Percentiles rank a stretch among this genome's conserved stretches.
These are phyloP conservation scores for Propithecus coquereli DNA, from an alignment of 2,113 vertebrate genomes.

Conservation along the genomic window DNA sequence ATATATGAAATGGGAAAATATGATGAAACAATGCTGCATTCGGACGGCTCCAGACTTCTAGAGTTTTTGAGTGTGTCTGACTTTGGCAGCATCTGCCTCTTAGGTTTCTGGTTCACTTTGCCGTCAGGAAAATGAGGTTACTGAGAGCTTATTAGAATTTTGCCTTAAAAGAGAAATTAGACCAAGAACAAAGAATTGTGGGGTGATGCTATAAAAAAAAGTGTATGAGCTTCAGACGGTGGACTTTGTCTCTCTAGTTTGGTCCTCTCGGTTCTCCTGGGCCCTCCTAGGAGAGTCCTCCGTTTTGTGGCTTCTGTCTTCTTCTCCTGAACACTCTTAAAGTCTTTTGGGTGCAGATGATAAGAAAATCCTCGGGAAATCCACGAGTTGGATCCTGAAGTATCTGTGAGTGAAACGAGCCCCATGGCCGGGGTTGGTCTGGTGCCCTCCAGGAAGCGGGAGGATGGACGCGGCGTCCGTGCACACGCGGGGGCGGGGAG, in stretches of 20 bases:
- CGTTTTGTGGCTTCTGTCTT: background rate
- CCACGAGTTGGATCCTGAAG: background rate
- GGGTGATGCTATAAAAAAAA: background rate
- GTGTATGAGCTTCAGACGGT: background rate
- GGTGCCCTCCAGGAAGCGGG: background rate
- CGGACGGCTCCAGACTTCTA: background rate
- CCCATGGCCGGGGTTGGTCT: accelerated
- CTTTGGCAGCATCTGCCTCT: background rate
- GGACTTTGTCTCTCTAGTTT: accelerated
- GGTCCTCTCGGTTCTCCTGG: background rate
- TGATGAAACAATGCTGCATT: accelerated
- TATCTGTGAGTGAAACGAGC: background rate
- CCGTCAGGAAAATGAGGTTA: background rate
- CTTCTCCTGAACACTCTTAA: background rate
- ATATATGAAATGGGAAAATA: background rate
- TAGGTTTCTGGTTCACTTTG: background rate
- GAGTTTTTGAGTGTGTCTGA: too few relatives aligned
- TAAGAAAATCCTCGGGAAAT: background rate
- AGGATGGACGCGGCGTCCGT: accelerated
- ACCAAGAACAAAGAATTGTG: background rate
- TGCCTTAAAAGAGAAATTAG: background rate
- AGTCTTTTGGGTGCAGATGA: background rate
- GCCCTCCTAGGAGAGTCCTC: background rate
- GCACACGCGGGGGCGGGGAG: accelerated
- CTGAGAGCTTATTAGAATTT: background rate